Conservation (phyloP, 2,797 vertebrate species). For the Sciurus carolinensis region DNA sequence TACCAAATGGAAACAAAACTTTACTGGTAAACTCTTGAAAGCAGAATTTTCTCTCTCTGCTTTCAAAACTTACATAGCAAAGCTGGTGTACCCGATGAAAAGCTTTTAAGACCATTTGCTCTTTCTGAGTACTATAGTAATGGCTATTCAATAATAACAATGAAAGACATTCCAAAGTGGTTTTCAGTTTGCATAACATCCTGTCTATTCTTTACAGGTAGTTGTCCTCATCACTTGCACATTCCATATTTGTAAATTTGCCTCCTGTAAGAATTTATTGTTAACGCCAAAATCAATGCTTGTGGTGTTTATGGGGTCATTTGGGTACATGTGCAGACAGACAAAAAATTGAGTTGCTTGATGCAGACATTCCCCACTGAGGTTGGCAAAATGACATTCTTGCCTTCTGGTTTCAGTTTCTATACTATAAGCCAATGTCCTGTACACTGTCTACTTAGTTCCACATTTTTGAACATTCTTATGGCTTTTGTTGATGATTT, state of each 20-base stretch:
- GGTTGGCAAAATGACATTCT: not conserved
- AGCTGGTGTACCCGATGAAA: not conserved
- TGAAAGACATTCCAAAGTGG: not conserved
- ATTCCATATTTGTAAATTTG: not conserved
- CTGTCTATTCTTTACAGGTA: not conserved
- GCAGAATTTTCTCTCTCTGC: not conserved
- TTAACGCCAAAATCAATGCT: not conserved
- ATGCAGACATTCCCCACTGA: fast-evolving
- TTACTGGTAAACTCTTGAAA: not conserved
- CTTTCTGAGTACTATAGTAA: not conserved
- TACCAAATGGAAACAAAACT: not conserved
- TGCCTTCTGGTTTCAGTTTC: not conserved
- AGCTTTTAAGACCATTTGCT: not conserved
- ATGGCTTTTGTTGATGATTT: not conserved
- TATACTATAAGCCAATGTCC: not conserved
- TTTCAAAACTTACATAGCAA: conserved; percentile 21
- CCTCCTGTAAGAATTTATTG: not conserved
- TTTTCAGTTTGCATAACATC: not conserved
- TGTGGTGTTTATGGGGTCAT: not conserved
- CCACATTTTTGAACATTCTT: not conserved
- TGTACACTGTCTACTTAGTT: not conserved
- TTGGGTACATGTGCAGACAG: too few species aligned
- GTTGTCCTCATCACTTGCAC: not conserved
- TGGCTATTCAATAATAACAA: not conserved
- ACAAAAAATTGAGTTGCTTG: not conserved